Evolutionary conservation across 1,140 invertebrate species (phyloP).

Genomic region (Ostrea denselamellosa): DNA sequence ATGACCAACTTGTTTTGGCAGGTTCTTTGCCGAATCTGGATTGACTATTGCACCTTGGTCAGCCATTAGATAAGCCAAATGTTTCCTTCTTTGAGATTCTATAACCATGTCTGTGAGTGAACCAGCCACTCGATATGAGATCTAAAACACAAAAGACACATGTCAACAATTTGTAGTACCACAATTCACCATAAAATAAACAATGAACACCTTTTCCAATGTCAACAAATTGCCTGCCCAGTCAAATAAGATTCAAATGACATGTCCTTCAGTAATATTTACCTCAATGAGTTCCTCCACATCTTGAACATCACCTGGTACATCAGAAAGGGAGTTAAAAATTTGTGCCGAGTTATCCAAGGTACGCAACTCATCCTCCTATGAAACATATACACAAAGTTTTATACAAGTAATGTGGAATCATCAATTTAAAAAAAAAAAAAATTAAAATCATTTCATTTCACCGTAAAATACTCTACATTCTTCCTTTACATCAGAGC

Average conservation of each 20-base stretch:
- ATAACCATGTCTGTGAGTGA: conserved; percentile 91
- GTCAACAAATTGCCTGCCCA: not conserved
- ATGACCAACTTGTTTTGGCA: conserved; percentile 83
- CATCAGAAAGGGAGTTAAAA: conserved; percentile 96
- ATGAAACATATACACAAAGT: not conserved
- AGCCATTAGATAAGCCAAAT: conserved; percentile 97
- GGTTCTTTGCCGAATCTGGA: conserved; percentile 91
- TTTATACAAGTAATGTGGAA: not conserved
- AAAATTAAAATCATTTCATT: not conserved
- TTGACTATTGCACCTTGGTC: conserved; percentile 96
- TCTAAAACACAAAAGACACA: conserved; percentile 63
- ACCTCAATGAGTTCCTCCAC: conserved; percentile 89
- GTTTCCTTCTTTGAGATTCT: conserved; percentile 93
- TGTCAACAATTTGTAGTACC: not conserved
- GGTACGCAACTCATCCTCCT: conserved; percentile 84
- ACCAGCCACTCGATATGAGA: conserved; percentile 74
- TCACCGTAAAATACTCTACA: not conserved
- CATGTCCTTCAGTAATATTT: conserved; percentile 7
- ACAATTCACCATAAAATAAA: not conserved
- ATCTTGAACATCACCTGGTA: conserved; percentile 94
- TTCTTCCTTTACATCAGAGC: too few species aligned
- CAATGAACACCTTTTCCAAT: not conserved
- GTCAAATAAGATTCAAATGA: too few species aligned
- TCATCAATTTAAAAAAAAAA: not conserved
- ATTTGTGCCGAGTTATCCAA: conserved; percentile 91